Evolutionary conservation across 2,888 invertebrate genomes (phyloP), one percentile per base, ranked within the genome.

Genomic region (Eumerus sabulonum): DNA sequence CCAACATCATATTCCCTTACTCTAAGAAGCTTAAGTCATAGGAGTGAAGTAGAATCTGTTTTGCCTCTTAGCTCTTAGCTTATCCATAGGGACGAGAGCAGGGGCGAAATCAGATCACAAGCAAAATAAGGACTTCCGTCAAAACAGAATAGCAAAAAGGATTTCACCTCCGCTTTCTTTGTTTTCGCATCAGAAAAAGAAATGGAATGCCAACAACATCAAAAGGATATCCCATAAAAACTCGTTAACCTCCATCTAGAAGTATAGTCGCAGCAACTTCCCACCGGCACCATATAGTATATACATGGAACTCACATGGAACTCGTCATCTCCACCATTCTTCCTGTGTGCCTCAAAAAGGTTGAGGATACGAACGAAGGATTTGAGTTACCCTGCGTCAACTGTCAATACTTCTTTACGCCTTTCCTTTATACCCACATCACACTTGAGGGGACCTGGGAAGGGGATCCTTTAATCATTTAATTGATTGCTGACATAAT

Each of bases 231-330:
- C 57, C 13, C 12, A 57, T 50, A 44, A 67, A 59, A 68, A 45
- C 68, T 68, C 48, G 68, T 68, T 68, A 68, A 68, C 68, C 68
- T 59, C 59, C 53, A 53, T 68, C 67, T 27, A 57, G 53, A 59
- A 51, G 53, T 18, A 38, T 38, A 45, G 51, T 38, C 59, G 68
- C 51, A 68, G 45, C 68, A 45, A 59, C 68, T 68, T 68, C 68
- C 59, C 50, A 53, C 47, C 18, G n/a, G n/a, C n/a, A n/a, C n/a
- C 36, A 13, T 17, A 18, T 35, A 1, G 13, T 36, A 40, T 62
- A 35, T n/a, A n/a, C n/a, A n/a, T n/a, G 17, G 13, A 38, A 19
- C 13, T 14, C 56, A 47, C n/a, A n/a, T n/a, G 17, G 13, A 38
- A 19, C 13, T 14, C 56, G 36, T n/a, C n/a, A n/a, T n/a, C 50